These are phyloP conservation scores for Fratercula arctica DNA, from an alignment of 2,797 vertebrate genomes.

Conservation along the genomic window DNA sequence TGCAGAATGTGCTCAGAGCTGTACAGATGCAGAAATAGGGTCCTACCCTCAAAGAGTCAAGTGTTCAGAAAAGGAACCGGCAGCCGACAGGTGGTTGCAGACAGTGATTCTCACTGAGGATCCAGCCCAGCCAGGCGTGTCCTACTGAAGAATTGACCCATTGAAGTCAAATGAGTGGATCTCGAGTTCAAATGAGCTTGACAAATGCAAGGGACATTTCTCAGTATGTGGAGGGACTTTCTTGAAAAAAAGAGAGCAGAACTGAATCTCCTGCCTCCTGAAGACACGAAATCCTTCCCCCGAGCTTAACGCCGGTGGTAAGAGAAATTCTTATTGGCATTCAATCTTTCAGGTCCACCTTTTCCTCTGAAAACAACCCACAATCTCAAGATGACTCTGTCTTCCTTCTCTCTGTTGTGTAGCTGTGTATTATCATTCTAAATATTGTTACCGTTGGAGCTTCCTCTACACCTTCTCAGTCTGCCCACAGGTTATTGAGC, in stretches of 20 bases:
- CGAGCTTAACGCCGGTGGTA: background rate
- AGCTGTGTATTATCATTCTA: background rate
- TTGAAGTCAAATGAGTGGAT: constrained; percentile 15
- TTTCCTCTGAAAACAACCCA: constrained; percentile 5
- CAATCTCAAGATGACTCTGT: background rate
- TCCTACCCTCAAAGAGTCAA: background rate
- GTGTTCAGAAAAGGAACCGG: background rate
- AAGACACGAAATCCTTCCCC: background rate
- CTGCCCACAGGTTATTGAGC: background rate
- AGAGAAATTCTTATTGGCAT: background rate
- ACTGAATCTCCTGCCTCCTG: background rate
- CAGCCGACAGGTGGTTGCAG: background rate
- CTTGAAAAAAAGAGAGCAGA: background rate
- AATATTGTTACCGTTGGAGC: background rate
- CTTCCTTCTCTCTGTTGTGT: background rate
- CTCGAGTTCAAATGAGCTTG: constrained; percentile 29
- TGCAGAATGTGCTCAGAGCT: background rate
- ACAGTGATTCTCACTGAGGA: background rate
- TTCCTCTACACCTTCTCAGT: background rate
- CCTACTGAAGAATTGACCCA: constrained; percentile 22
- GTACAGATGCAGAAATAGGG: background rate
- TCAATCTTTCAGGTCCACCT: background rate
- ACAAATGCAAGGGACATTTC: constrained; percentile 12
- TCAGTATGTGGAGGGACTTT: background rate
- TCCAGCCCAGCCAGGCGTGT: background rate